Base-by-base conservation (phyloP, 2,113 vertebrate genomes). In the Polyodon spathula region DNA sequence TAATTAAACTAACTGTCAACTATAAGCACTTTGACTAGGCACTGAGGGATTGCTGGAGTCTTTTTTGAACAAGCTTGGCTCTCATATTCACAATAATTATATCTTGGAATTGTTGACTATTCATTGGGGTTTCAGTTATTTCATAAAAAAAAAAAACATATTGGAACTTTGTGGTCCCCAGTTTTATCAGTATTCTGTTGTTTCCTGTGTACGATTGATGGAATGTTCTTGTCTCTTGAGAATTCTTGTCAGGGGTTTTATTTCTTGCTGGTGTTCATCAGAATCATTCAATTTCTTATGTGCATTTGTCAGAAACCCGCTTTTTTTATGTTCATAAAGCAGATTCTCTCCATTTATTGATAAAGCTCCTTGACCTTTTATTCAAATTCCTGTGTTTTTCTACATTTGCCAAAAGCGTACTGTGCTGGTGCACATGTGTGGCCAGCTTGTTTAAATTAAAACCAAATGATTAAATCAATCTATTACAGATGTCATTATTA, bases 311-410 rank as follows among this genome's bases (percentile, higher is more conserved):
- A 73, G 73, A 80, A 78, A 61, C 71, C 69, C 74, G 72, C 69
- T 80, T 76, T 75, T 78, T 81, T 81, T 15, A 6, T 10, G 59
- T 76, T 76, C 77, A 72, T 80, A 79, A 81, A 81, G 80, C 76
- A 74, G 70, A 79, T 84, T 86, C 82, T 76, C 81, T 73, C 70
- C 73, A 76, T 73, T 76, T 80, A 80, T 84, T 81, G 79, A 80
- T 86, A 81, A 84, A 84, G 76, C 78, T 85, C 78, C 76, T 80
- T 81, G 79, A 83, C 74, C 81, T 82, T 84, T 81, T 81, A 84
- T 80, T 75, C 71, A 79, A 77, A 76, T 78, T 62, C 62, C 59
- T 54, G 40, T 64, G 55, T 63, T 46, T 78, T 70, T 58, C 54
- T 55, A 60, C 63, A 71, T 71, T 72, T 72, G 74, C 76, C 80